Evolutionary conservation across 2,888 invertebrate species (phyloP).

Genomic region (Sarcophaga rosellei): DNA sequence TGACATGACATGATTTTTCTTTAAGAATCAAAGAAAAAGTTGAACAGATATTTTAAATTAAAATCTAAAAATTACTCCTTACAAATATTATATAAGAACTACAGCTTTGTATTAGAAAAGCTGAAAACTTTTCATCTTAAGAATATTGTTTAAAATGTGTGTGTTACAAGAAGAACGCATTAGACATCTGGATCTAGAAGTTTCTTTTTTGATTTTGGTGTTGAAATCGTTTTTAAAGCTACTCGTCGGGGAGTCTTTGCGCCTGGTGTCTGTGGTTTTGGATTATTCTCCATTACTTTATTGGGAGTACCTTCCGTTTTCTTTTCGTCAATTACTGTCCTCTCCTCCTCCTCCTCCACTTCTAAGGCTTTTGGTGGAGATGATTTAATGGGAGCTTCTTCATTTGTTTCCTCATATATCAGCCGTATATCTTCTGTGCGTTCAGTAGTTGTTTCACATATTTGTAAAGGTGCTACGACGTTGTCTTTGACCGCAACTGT

Average conservation of each 20-base stretch:
- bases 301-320: conserved; percentile 45
- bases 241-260: conserved; percentile 86
- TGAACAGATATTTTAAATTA: no score
- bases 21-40: background rate
- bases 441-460: conserved; percentile 72
- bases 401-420: conserved; percentile 83
- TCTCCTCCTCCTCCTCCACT: conserved; percentile 18
- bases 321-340: conserved; percentile 14
- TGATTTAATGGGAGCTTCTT: conserved; percentile 68
- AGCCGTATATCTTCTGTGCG: conserved; percentile 84
- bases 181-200: conserved; percentile 70
- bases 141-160: no score
- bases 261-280: conserved; percentile 71
- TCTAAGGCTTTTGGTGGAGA: background rate
- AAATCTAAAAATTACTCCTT: background rate
- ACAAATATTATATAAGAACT: background rate
- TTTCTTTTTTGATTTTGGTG: conserved; percentile 88
- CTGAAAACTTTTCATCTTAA: no score
- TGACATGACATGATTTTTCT: background rate
- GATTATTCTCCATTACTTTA: background rate
- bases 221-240: conserved; percentile 88
- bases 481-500: conserved; percentile 19
- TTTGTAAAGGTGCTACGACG: conserved; percentile 26
- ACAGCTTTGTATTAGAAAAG: no score
- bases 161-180: background rate